phyloP scores from a whole-genome alignment of 2,797 vertebrate species.

The Epinephelus malabaricus region DNA sequence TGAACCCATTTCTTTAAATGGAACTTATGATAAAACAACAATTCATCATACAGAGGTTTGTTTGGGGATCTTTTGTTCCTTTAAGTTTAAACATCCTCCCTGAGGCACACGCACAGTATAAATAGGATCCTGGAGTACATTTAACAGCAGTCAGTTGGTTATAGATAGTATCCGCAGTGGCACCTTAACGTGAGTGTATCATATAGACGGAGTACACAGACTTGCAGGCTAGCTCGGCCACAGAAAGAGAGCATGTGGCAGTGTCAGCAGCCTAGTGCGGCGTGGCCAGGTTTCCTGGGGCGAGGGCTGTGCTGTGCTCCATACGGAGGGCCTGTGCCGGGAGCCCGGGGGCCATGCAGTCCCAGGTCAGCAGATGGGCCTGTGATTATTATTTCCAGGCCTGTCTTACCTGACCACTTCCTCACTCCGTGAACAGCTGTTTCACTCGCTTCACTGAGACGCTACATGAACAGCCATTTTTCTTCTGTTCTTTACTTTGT shows the following conservation, averaged over 20 bases:
- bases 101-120: slow-evolving; percentile 45
- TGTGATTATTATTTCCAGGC: slow-evolving; percentile 96
- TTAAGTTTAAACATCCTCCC: slow-evolving; percentile 59
- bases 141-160: slow-evolving; percentile 60
- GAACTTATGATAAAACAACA: slow-evolving; percentile 71
- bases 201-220: slow-evolving; percentile 49
- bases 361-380: slow-evolving; percentile 98
- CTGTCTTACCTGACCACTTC: slow-evolving; percentile 96
- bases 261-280: slow-evolving; percentile 88
- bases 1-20: slow-evolving; percentile 79
- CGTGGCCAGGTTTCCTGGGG: slow-evolving; percentile 85
- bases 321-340: slow-evolving; percentile 92
- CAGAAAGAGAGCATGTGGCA: slow-evolving; percentile 87
- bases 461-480: slow-evolving; percentile 92
- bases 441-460: slow-evolving; percentile 94
- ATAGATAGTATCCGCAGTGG: slow-evolving; percentile 72
- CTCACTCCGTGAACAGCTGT: slow-evolving; percentile 97
- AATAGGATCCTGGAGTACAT: slow-evolving; percentile 59
- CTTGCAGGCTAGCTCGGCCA: slow-evolving; percentile 63
- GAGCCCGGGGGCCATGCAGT: slow-evolving; percentile 92
- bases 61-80: slow-evolving; percentile 71
- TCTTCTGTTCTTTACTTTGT: slow-evolving; percentile 95
- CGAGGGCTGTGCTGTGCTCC: slow-evolving; percentile 87
- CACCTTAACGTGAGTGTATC: slow-evolving; percentile 62
- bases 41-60: slow-evolving; percentile 79